Conservation (phyloP, 2,888 invertebrate species). For the Fragum sueziense region DNA sequence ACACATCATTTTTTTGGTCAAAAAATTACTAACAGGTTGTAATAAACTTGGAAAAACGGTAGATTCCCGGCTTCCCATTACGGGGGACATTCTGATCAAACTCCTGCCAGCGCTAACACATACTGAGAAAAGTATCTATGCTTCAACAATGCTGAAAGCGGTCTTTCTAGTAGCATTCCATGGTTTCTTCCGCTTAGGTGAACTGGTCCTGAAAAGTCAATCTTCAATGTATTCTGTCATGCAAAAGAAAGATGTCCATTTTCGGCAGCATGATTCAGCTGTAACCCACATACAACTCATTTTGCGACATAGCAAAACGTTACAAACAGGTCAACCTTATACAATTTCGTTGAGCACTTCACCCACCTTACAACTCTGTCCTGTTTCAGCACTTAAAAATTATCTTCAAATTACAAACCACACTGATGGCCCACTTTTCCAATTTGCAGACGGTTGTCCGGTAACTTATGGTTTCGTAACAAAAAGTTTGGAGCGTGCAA, state of each 20-base stretch:
- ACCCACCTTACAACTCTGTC: not conserved
- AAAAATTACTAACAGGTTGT: not conserved
- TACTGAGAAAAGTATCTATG: not conserved
- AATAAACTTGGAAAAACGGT: not conserved
- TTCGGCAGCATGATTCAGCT: not conserved
- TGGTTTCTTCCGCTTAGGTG: not conserved
- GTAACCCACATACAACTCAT: not conserved
- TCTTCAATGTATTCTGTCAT: not conserved
- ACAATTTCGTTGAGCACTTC: not conserved
- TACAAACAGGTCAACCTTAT: no score
- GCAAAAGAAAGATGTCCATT: not conserved
- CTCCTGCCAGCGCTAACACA: not conserved
- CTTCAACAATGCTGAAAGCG: not conserved
- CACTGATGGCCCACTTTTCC: constrained; percentile 4
- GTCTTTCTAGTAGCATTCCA: constrained; percentile 4
- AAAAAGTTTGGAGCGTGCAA: not conserved
- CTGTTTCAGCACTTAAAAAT: not conserved
- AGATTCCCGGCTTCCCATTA: not conserved
- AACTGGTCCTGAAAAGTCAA: not conserved
- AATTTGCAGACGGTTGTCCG: not conserved
- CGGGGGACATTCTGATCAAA: not conserved
- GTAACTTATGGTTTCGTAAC: not conserved
- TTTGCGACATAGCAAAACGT: not conserved
- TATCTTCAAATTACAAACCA: not conserved
- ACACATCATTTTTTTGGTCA: not conserved